Evolutionary conservation across 2,888 invertebrate species (phyloP).

Genomic region (Ophion slaviceki): DNA sequence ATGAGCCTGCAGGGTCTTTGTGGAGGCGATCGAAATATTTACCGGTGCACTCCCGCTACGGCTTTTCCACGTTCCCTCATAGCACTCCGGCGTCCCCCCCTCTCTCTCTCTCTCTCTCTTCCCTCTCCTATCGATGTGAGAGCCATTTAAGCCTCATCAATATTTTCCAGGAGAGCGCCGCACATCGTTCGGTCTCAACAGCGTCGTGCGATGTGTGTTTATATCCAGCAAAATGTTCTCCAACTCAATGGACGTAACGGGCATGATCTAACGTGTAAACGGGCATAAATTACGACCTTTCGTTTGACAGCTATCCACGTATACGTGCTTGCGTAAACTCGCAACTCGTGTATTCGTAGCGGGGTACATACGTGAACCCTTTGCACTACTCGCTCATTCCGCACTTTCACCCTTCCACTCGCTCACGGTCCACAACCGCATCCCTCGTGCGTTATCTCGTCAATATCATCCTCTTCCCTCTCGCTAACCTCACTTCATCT

Average conservation of each 20-base stretch:
- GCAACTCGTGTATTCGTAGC: not conserved
- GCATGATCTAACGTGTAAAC: conserved; percentile 16
- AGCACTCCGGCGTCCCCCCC: not conserved
- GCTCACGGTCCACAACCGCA: conserved; percentile 44
- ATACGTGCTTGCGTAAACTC: conserved; percentile 7
- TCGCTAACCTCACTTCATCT: conserved; percentile 31
- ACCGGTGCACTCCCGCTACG: conserved; percentile 41
- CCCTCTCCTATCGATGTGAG: conserved; percentile 28
- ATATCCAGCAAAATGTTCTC: not conserved
- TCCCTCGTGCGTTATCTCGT: conserved; percentile 54
- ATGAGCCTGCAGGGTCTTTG: conserved; percentile 45
- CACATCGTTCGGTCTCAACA: conserved; percentile 36
- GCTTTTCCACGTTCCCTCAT: conserved; percentile 42
- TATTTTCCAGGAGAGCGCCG: conserved; percentile 59
- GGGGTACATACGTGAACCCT: conserved; percentile 17
- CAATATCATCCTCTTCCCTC: conserved; percentile 32
- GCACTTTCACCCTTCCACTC: conserved; percentile 49
- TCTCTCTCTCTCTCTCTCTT: not conserved
- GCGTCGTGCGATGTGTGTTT: conserved; percentile 13
- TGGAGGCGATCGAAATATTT: conserved; percentile 62
- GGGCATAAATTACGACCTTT: conserved; percentile 5
- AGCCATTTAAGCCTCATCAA: conserved; percentile 62
- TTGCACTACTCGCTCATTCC: conserved; percentile 49
- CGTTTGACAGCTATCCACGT: not conserved
- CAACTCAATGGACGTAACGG: conserved; percentile 10